A percentile compares a stretch with the other conserved stretches of the same genome.
phyloP scores from a whole-genome alignment of 2,113 vertebrate species.

The Ctenodactylus gundi region DNA sequence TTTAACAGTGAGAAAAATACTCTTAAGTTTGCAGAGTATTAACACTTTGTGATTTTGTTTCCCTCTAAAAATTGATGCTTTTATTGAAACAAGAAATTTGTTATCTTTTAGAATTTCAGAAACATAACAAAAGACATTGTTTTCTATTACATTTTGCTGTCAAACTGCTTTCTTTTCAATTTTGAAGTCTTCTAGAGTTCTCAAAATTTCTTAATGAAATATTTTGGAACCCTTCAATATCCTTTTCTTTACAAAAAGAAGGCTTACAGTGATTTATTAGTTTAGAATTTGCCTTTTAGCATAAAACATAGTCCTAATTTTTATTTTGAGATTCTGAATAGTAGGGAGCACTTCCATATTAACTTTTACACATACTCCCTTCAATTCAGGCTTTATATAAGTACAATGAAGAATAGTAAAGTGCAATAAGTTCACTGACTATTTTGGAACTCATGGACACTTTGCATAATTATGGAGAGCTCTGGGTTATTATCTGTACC shows the following conservation, averaged over 20 bases:
- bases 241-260: slow-evolving; percentile 14
- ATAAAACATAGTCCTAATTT: neutral
- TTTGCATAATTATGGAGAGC: slow-evolving; percentile 58
- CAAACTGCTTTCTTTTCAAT: neutral
- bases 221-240: neutral
- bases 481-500: slow-evolving; percentile 49
- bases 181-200: slow-evolving; percentile 27
- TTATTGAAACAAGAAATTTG: slow-evolving; percentile 44
- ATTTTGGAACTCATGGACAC: slow-evolving; percentile 30
- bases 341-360: neutral
- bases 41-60: neutral
- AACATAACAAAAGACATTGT: slow-evolving; percentile 12
- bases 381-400: slow-evolving; percentile 25
- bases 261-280: neutral
- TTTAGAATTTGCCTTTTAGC: neutral
- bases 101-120: neutral
- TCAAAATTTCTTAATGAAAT: neutral
- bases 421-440: neutral
- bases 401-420: neutral
- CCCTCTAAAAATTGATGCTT: neutral
- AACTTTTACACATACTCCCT: neutral
- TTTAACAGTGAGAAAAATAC: neutral
- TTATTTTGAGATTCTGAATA: neutral
- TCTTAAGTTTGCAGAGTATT: neutral
- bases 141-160: neutral